A percentile compares a stretch with the other conserved stretches of the same genome.
Conservation (phyloP, 2,888 invertebrate species). For the Invenusta paracnida region DNA sequence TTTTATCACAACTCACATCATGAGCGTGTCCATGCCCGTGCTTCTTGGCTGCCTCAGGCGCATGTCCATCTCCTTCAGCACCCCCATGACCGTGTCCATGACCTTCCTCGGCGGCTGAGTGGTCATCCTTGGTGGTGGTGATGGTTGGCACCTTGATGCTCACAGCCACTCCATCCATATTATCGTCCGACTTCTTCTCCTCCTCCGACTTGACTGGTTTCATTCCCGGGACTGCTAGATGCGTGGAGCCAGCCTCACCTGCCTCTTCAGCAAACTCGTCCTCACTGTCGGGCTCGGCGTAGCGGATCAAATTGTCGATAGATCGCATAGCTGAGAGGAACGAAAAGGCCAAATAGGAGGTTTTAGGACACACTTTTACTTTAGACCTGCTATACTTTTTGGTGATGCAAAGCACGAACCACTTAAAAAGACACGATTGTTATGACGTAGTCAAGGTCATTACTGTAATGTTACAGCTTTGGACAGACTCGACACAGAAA, state of each 20-base stretch:
- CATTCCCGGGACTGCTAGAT: constrained; percentile 12
- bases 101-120: constrained; percentile 12
- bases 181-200: neutral
- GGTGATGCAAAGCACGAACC: no score
- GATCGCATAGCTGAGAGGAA: constrained; percentile 30
- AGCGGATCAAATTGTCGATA: constrained; percentile 37
- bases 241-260: neutral
- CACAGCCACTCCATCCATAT: constrained; percentile 1
- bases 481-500: no score
- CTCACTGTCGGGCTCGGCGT: constrained; percentile 34
- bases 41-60: neutral
- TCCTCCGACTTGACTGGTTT: neutral
- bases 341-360: no score
- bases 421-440: no score
- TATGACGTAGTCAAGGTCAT: no score
- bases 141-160: neutral
- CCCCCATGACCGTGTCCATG: constrained; percentile 44
- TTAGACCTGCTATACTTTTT: no score
- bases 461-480: no score
- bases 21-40: constrained; percentile 49
- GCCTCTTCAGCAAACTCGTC: neutral
- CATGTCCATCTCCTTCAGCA: constrained; percentile 17
- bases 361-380: neutral
- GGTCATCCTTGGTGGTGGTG: neutral
- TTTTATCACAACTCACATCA: constrained; percentile 42